These are phyloP conservation scores for Eudiplozoon nipponicum DNA, from an alignment of 2,888 invertebrate species.

Conservation along the genomic window DNA sequence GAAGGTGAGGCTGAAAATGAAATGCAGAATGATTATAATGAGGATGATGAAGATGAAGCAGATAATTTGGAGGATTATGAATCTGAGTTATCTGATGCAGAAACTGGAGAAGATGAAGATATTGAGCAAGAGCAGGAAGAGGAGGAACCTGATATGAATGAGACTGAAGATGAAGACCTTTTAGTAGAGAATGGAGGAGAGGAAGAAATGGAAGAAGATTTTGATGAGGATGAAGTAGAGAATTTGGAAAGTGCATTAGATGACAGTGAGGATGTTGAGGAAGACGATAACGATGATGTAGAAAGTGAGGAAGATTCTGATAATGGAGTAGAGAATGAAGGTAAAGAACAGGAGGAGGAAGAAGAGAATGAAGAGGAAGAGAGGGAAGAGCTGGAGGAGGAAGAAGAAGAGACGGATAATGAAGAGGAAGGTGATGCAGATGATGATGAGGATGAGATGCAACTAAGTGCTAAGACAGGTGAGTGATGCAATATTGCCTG, in stretches of 20 bases:
- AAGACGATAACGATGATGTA: not conserved
- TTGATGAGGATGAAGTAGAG: constrained; percentile 1
- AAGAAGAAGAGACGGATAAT: constrained; percentile 1
- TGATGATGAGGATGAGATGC: constrained; percentile 3
- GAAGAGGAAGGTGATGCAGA: not conserved
- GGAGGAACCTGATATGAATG: not conserved
- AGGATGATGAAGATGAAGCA: not conserved
- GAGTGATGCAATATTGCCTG: no score
- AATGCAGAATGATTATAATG: not conserved
- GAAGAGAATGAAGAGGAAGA: constrained; percentile 1
- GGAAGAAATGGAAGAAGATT: not conserved
- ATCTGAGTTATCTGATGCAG: not conserved
- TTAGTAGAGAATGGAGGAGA: no score
- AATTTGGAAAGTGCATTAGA: not conserved
- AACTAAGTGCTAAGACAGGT: not conserved
- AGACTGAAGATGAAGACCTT: no score
- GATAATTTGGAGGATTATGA: not conserved
- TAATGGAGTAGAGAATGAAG: constrained; percentile 3
- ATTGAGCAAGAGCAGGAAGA: not conserved
- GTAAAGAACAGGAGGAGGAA: not conserved
- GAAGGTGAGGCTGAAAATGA: not conserved
- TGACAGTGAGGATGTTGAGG: not conserved
- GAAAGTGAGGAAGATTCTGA: constrained; percentile 2
- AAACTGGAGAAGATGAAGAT: not conserved
- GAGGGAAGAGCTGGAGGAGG: constrained; percentile 3